Evolutionary conservation across 92 coral and sea anemone species (phyloP).

Genomic region (Siderastrea siderea): DNA sequence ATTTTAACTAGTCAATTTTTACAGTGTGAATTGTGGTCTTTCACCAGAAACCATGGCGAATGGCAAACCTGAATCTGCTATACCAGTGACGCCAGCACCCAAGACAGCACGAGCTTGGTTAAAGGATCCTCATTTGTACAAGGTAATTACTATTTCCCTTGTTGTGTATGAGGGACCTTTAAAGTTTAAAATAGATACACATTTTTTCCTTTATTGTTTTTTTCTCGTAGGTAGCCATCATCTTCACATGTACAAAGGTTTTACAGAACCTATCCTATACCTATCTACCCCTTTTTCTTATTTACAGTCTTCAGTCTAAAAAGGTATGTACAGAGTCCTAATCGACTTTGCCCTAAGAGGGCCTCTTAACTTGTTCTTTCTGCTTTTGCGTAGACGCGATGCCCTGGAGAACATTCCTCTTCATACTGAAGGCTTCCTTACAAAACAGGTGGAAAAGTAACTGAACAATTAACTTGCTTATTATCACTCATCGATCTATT

Average conservation of each 20-base stretch:
- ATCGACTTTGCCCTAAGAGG: too few species aligned
- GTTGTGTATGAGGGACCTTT: background rate
- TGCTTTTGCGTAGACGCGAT: too few species aligned
- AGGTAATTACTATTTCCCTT: background rate
- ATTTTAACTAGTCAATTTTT: too few species aligned
- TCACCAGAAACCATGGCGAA: too few species aligned
- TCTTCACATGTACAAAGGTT: background rate
- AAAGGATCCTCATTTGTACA: background rate
- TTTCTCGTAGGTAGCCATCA: background rate
- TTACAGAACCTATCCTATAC: background rate
- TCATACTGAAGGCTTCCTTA: too few species aligned
- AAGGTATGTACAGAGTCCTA: background rate
- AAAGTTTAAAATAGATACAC: background rate
- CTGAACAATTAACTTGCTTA: too few species aligned
- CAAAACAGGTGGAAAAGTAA: too few species aligned
- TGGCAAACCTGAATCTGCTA: background rate
- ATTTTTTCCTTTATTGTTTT: background rate
- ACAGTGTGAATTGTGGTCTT: too few species aligned
- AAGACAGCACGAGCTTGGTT: conserved; percentile 11
- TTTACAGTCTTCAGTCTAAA: background rate
- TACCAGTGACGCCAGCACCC: background rate
- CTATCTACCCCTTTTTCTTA: conserved; percentile 19
- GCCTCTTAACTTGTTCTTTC: too few species aligned
- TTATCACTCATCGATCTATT: too few species aligned
- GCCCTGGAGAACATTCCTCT: too few species aligned